Percentiles rank a stretch among this genome's conserved stretches.
These are phyloP conservation scores for human DNA, from an alignment of 2,113 vertebrate species.

Conservation along the genomic window DNA sequence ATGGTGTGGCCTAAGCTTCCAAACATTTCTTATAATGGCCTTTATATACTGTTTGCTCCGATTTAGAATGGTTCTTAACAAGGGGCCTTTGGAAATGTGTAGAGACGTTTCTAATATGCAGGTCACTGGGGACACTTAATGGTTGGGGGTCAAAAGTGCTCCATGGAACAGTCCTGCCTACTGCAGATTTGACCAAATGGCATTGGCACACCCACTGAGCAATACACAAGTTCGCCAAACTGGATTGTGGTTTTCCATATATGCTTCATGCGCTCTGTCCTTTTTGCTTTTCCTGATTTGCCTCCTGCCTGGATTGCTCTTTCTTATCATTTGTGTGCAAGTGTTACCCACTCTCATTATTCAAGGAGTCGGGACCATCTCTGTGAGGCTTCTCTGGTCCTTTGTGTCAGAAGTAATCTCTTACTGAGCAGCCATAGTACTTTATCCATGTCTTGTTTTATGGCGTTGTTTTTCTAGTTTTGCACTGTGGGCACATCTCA, in stretches of 20 bases:
- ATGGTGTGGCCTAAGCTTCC: not conserved
- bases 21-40: not conserved
- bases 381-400: not conserved
- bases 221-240: not conserved
- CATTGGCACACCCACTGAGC: not conserved
- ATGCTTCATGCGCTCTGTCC: not conserved
- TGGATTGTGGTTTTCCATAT: not conserved
- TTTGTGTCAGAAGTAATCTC: slow-evolving; percentile 3
- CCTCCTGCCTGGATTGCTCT: not conserved
- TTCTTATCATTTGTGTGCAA: not conserved
- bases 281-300: not conserved
- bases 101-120: not conserved
- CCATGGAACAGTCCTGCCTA: not conserved
- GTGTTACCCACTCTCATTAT: not conserved
- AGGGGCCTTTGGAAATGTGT: not conserved
- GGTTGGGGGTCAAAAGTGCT: not conserved
- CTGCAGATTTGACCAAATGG: not conserved
- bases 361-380: not conserved
- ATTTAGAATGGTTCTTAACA: not conserved
- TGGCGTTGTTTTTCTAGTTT: not conserved
- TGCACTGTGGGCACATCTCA: not conserved
- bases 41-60: not conserved
- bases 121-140: not conserved
- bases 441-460: not conserved
- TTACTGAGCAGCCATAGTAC: not conserved